Evolutionary conservation across 1,140 invertebrate species (phyloP).

Genomic region (Cydia amplana): DNA sequence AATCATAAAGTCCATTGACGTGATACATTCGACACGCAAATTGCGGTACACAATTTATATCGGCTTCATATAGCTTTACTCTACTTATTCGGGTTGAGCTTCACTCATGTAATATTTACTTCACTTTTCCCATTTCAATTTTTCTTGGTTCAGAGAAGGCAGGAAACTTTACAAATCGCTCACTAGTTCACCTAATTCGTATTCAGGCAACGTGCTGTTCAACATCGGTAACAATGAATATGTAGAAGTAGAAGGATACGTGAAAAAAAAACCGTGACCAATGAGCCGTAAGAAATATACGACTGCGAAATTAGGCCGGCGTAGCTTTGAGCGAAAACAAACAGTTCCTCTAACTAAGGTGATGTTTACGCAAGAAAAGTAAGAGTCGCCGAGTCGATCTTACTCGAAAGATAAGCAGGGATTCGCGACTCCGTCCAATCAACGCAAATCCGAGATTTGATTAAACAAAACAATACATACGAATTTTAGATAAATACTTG

Average conservation of each 20-base stretch:
- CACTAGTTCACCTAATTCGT: constrained; percentile 9
- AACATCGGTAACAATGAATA: constrained; percentile 26
- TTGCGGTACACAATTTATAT: background rate
- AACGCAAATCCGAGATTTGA: background rate
- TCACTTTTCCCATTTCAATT: background rate
- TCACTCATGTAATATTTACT: background rate
- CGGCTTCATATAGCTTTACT: background rate
- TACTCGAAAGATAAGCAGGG: constrained; percentile 3
- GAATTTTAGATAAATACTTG: background rate
- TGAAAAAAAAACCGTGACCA: constrained; percentile 22
- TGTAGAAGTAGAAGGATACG: constrained; percentile 23
- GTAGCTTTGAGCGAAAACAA: constrained; percentile 14
- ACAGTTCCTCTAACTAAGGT: constrained; percentile 12
- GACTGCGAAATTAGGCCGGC: constrained; percentile 19
- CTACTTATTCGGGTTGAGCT: background rate
- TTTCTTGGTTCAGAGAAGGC: background rate
- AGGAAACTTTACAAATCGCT: constrained; percentile 7
- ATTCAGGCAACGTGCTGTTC: constrained; percentile 13
- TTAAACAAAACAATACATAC: background rate
- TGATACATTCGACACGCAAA: constrained; percentile 19
- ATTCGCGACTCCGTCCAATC: background rate
- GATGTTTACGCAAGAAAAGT: constrained; percentile 13
- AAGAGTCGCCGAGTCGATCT: background rate
- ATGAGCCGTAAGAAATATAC: constrained; percentile 19
- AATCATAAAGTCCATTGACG: constrained; percentile 5